Evolutionary conservation across 53 echinoderm and acorn worm species (phyloP).

Genomic region (Patiria pectinifera): DNA sequence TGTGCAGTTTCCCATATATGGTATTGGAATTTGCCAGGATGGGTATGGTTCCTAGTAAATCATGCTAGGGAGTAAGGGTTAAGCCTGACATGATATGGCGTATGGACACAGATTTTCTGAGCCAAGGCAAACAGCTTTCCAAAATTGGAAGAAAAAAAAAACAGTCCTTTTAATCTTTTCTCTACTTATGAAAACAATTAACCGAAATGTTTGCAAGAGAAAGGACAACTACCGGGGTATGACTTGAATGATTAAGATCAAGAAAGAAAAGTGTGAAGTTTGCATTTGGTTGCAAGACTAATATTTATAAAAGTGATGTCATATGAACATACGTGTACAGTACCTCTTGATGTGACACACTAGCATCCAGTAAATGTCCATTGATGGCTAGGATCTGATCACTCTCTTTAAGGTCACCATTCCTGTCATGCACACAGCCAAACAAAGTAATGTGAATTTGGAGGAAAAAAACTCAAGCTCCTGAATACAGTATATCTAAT

Average conservation of each 20-base stretch:
- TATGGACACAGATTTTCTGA: no score
- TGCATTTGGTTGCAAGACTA: neutral
- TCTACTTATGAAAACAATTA: no score
- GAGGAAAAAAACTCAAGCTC: neutral
- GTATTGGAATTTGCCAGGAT: no score
- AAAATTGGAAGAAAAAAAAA: no score
- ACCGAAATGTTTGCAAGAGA: no score
- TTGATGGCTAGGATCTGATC: slow-evolving; percentile 98
- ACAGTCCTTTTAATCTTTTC: no score
- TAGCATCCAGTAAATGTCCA: slow-evolving; percentile 79
- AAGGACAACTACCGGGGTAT: neutral
- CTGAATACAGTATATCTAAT: neutral
- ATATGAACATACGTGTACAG: neutral
- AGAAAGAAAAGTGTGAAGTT: neutral
- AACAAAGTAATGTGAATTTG: neutral
- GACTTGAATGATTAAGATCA: neutral
- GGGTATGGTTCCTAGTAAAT: no score
- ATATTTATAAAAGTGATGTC: neutral
- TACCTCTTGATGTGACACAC: slow-evolving; percentile 85
- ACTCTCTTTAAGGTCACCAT: slow-evolving; percentile 87
- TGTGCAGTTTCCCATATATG: no score
- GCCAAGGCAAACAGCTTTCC: no score
- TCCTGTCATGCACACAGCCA: slow-evolving; percentile 59
- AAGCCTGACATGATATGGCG: no score
- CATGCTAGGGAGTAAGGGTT: no score